A percentile compares a stretch with the other conserved stretches of the same genome.
Conservation (phyloP, 2,888 invertebrate genomes). For the Cantharis rufa region DNA sequence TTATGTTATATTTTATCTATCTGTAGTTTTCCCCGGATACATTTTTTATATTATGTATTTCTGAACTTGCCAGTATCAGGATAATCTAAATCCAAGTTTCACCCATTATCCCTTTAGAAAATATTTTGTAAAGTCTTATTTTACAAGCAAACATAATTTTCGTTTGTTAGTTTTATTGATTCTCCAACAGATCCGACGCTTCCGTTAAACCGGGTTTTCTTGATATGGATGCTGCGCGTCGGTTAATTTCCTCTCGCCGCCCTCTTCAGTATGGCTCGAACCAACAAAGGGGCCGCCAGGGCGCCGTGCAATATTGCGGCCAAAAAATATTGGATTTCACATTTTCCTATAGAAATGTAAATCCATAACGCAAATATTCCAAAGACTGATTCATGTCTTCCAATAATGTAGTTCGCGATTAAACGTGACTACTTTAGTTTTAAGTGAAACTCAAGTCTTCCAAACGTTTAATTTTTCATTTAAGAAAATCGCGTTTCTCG, state of each 20-base stretch:
- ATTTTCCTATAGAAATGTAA: conserved; percentile 32
- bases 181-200: conserved; percentile 23
- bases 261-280: conserved; percentile 35
- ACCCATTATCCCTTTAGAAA: not conserved
- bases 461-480: conserved; percentile 47
- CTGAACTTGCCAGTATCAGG: not conserved
- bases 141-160: not conserved
- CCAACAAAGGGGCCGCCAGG: conserved; percentile 27
- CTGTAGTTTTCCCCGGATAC: not conserved
- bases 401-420: conserved; percentile 40
- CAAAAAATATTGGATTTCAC: not conserved
- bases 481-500: not conserved
- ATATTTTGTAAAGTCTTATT: not conserved
- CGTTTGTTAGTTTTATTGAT: conserved; percentile 27
- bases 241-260: conserved; percentile 30
- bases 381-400: conserved; percentile 61
- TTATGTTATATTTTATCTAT: not conserved
- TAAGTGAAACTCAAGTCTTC: conserved; percentile 59
- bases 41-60: not conserved
- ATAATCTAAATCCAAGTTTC: not conserved
- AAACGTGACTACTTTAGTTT: conserved; percentile 46
- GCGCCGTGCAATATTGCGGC: conserved; percentile 31
- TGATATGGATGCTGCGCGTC: conserved; percentile 47
- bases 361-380: conserved; percentile 36
- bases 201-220: conserved; percentile 28